Percentiles rank a stretch among this genome's conserved stretches.
These are phyloP conservation scores for Agapornis canus DNA, from an alignment of 2,797 vertebrate species.

Conservation along the genomic window DNA sequence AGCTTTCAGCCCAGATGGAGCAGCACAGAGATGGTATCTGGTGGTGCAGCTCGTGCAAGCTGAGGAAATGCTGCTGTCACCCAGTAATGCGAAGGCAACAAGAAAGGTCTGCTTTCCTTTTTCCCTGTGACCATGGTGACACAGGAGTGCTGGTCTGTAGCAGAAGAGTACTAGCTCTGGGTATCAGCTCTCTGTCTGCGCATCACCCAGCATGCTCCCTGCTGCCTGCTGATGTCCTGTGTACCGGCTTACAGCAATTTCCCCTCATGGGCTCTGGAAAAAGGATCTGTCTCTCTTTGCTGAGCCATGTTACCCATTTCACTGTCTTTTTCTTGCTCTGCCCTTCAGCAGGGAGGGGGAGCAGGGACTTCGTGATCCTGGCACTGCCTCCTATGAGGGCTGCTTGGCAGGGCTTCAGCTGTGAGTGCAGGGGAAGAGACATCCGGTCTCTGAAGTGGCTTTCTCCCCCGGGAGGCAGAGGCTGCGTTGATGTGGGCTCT, in stretches of 20 bases:
- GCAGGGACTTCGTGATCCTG: background rate
- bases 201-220: background rate
- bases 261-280: background rate
- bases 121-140: background rate
- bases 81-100: background rate
- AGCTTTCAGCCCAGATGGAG: conserved; percentile 20
- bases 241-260: fast-evolving
- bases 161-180: background rate
- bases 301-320: background rate
- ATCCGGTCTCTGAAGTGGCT: background rate
- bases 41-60: background rate
- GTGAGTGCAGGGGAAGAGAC: fast-evolving
- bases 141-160: background rate
- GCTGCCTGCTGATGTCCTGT: fast-evolving
- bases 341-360: background rate
- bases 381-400: background rate
- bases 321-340: background rate
- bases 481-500: background rate
- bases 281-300: background rate
- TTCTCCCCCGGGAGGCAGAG: background rate
- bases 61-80: background rate
- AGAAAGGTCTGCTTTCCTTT: background rate
- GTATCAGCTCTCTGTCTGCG: background rate
- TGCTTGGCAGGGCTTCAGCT: background rate
- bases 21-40: background rate